Percentiles rank a stretch among this genome's conserved stretches.
phyloP scores from a whole-genome alignment of 2,888 invertebrate species.

The Mechanitis mazaeus region DNA sequence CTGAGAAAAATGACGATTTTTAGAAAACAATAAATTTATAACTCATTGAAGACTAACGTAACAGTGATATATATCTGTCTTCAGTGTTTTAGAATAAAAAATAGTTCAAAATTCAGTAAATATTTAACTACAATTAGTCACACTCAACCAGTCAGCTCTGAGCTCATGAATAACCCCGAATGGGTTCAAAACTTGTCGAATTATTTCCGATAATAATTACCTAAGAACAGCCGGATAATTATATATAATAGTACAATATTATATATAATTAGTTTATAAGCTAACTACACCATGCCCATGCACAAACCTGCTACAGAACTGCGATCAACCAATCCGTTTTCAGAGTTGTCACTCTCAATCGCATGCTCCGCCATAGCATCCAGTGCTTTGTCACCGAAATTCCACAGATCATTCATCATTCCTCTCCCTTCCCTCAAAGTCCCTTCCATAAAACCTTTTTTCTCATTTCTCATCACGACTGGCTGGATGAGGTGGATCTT shows the following conservation, averaged over 20 bases:
- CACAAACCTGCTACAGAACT: conserved; percentile 56
- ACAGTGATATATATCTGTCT: no score
- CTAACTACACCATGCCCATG: conserved; percentile 13
- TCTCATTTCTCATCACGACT: conserved; percentile 46
- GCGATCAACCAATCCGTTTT: conserved; percentile 57
- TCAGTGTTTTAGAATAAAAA: no score
- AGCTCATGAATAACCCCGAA: no score
- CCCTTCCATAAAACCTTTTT: conserved; percentile 61
- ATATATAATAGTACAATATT: not conserved
- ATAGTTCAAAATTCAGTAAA: no score
- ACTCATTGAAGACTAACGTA: no score
- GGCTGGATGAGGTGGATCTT: conserved; percentile 63
- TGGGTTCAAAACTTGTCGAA: no score
- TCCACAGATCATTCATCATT: conserved; percentile 50
- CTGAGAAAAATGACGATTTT: no score
- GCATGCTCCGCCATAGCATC: conserved; percentile 61
- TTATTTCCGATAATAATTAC: no score
- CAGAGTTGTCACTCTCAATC: conserved; percentile 49
- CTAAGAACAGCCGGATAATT: no score
- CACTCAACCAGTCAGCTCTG: no score
- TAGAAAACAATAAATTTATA: no score
- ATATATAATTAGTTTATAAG: not conserved
- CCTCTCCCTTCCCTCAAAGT: conserved; percentile 41
- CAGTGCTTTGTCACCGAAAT: conserved; percentile 51
- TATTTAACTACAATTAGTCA: no score